Evolutionary conservation across 2,113 vertebrate genomes (phyloP), one percentile per base, ranked within the genome.

Genomic region (Pluvialis apricaria): DNA sequence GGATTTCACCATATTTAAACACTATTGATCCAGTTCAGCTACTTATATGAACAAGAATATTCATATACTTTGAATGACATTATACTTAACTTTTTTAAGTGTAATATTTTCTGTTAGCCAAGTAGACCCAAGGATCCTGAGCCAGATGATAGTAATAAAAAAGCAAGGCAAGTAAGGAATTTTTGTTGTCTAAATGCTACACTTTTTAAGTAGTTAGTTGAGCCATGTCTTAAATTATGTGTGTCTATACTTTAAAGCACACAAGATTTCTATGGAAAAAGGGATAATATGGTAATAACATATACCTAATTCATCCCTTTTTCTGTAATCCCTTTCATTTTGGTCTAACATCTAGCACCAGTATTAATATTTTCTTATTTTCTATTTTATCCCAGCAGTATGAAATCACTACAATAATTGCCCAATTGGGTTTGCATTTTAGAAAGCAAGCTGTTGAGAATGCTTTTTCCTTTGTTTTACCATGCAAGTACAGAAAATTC

Each of bases 111-210:
- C 8, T 62, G 5, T 15, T 86, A 15, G 5, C 15, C 29, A 77
- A 80, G 18, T 28, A 57, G 36, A 83, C 6, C 5, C 3, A 34
- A 60, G 11, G 17, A 90, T 38, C 7, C 5, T 40, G 69, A 80
- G 21, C 1, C 11, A 82, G 3, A 29, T 0, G 3, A 29, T 0
- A 42, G 8, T 6, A 44, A 78, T 75, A 69, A 25, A 60, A 29
- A 42, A 15, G 2, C 26, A 75, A 72, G 10, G 7, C 9, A 71
- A 62, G 40, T 60, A 79, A 45, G 25, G n/a, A 90, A 55, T 45
- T n/a, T 64, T 4, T 18, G 16, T 6, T 55, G 42, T 11, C 3
- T 68, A 72, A 69, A 66, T 31, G 3, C 5, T n/a, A 13, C 2
- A 26, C 2, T 57, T 64, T 24, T 34, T 15, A 72, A 90, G 44